Base-by-base conservation (phyloP, 2,113 vertebrate species). In the Pandion haliaetus region DNA sequence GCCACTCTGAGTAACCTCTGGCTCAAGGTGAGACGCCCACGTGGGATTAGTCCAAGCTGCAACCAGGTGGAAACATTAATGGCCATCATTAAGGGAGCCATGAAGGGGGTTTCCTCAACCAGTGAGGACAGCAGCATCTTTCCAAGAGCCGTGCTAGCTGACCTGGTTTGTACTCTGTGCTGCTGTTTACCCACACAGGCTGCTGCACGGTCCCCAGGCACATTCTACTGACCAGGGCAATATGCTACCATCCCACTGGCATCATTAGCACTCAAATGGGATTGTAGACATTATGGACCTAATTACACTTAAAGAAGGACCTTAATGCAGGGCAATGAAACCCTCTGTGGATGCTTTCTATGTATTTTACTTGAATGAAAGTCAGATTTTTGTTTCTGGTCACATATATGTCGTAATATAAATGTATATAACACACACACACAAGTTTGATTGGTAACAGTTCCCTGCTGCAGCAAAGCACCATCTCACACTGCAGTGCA, bases 21-120 rank as follows among this genome's bases (percentile, higher is more conserved):
- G 23, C 85, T 95, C 62, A 88, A 94, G 91, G 81, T 94, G 81
- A 94, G 83, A 76, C 93, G 70, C 66, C 78, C 74, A 71, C 2
- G 1, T 80, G 80, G 71, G 73, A 89, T 91, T 80, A 83, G 71
- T 61, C 42, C 86, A 87, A 79, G 81, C 58, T 9, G 2, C 81
- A 94, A 32, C 50, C 70, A 72, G 81, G 58, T 94, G 70, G 84
- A 94, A 95, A 91, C 71, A 58, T 58, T 82, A 88, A 95, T 34
- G 66, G 29, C 42, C n/a, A 12, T 66, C 6, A 4, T 76, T 78
- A 91, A 1, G 2, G 61, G 57, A 87, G 20, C 21, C 5, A 3
- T 1, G 0, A 47, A 82, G 70, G 73, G 77, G 12, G 50, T 92
- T 95, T 78, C 80, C 73, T 80, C 2, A 3, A 32, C 9, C n/a